Conservation (phyloP, 1,140 invertebrate species). For the Coptotermes formosanus region DNA sequence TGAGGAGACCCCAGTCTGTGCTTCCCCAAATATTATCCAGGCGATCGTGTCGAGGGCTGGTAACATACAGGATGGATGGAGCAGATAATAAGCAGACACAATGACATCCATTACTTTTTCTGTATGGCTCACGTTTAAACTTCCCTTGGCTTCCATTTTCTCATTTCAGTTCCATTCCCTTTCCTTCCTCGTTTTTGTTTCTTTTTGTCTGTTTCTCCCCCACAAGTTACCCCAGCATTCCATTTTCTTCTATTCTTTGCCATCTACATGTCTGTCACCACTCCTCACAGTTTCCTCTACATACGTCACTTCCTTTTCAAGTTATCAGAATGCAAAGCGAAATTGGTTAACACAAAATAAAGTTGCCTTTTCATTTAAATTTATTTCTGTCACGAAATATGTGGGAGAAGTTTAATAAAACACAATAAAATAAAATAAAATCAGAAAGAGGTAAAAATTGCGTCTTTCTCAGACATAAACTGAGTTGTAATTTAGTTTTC, state of each 20-base stretch:
- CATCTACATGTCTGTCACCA: not conserved
- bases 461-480: no score
- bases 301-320: not conserved
- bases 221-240: not conserved
- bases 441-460: no score
- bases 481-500: no score
- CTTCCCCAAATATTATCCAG: no score
- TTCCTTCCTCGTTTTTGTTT: not conserved
- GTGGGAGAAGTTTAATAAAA: not conserved
- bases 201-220: not conserved
- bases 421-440: not conserved
- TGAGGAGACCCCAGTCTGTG: no score
- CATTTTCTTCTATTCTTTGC: not conserved
- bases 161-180: not conserved
- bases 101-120: no score
- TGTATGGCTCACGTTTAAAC: not conserved
- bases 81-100: no score
- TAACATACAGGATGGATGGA: no score
- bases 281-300: not conserved
- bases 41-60: no score
- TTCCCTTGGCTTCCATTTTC: not conserved
- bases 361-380: not conserved
- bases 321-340: slow-evolving; percentile 3
- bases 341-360: not conserved
- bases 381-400: not conserved